Evolutionary conservation across 1,140 invertebrate genomes (phyloP).

Genomic region (Bombus consobrinus): DNA sequence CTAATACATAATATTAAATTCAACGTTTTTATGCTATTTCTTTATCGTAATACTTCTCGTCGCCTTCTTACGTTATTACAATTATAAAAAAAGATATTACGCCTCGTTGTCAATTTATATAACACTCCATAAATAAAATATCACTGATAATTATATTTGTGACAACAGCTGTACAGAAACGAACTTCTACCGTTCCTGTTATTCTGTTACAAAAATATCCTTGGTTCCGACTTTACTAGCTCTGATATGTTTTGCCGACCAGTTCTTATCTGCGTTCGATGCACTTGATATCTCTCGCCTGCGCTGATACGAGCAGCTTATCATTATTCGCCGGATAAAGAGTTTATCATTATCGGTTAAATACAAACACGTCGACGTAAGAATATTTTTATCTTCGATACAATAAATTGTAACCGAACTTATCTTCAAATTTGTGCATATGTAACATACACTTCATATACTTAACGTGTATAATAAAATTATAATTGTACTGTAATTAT

Average conservation of each 20-base stretch:
- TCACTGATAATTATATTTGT: constrained; percentile 29
- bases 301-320: background rate
- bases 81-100: background rate
- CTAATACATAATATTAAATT: background rate
- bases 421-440: too few species aligned
- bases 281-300: background rate
- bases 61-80: background rate
- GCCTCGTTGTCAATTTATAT: background rate
- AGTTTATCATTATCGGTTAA: background rate
- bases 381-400: background rate
- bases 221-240: constrained; percentile 70
- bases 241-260: constrained; percentile 65
- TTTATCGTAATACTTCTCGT: too few species aligned
- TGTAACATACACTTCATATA: too few species aligned
- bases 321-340: background rate
- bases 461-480: too few species aligned
- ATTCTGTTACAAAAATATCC: constrained; percentile 74
- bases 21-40: background rate
- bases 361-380: background rate
- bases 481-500: too few species aligned
- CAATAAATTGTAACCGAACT: background rate
- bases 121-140: background rate
- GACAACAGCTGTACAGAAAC: background rate
- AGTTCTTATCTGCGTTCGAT: constrained; percentile 58
- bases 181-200: constrained; percentile 61